Base-by-base conservation (phyloP, 2,888 invertebrate species). In the Liopterus haemorrhoidalis region DNA sequence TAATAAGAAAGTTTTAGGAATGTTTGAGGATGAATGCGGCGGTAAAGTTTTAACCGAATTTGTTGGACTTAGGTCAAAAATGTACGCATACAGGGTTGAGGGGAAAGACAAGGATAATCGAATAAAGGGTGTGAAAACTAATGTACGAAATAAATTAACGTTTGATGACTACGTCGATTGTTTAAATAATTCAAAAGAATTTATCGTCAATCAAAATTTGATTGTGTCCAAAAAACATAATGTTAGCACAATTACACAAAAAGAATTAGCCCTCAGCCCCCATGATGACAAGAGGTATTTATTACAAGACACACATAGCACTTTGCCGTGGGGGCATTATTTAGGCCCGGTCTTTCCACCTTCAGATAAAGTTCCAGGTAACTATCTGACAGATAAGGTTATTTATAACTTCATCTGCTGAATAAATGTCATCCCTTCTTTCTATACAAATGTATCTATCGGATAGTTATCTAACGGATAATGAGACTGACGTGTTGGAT, bases 291-390 rank as follows among this genome's bases (percentile, higher is more conserved):
- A 39, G 66, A 66, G 35, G 57, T 62, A 21, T 51, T 64, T 54
- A 49, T 55, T 53, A 60, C 66, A 21, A 62, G 66, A 12, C 25
- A 63, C 14, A 6, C 45, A 42, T 16, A 37, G 51, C n/a, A 54
- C 48, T 22, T 32, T 52, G 9, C 49, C 49, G 3, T 51, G 58
- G 58, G 25, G 70, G 64, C 49, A 63, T 59, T 51, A 63, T 59
- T 52, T 66, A n/a, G n/a, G n/a, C n/a, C n/a, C n/a, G n/a, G n/a
- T n/a, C n/a, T n/a, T n/a, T n/a, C n/a, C n/a, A n/a, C n/a, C n/a
- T n/a, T n/a, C n/a, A n/a, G n/a, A n/a, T n/a, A n/a, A n/a, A n/a
- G n/a, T n/a, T n/a, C n/a, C n/a, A n/a, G n/a, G n/a, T n/a, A n/a
- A n/a, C n/a, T n/a, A n/a, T n/a, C n/a, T n/a, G n/a, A n/a, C n/a